Percentiles rank a stretch among this genome's conserved stretches.
Conservation (phyloP, 2,113 vertebrate species). For the Hyaena hyaena region DNA sequence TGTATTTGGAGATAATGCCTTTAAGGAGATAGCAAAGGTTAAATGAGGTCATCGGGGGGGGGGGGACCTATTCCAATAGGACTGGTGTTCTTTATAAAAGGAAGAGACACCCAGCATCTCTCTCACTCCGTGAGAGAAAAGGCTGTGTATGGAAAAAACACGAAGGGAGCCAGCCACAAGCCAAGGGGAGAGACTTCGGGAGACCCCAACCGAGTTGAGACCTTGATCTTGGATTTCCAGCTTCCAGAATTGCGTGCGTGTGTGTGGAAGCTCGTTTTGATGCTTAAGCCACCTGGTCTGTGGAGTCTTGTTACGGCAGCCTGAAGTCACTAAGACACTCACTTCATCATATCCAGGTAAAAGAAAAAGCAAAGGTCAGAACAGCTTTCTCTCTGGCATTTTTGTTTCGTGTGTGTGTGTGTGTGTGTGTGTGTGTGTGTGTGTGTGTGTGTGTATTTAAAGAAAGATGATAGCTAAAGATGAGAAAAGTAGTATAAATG, state of each 20-base stretch:
- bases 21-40: not conserved
- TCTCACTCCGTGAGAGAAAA: not conserved
- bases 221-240: not conserved
- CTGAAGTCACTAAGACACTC: not conserved
- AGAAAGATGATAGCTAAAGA: not conserved
- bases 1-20: not conserved
- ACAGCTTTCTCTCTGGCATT: not conserved
- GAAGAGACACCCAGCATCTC: not conserved
- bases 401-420: not conserved
- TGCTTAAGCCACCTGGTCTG: not conserved
- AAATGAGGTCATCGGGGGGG: not conserved
- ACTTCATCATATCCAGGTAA: not conserved
- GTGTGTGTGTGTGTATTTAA: not conserved
- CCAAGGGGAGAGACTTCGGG: not conserved
- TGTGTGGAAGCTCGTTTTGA: not conserved
- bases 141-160: not conserved
- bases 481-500: not conserved
- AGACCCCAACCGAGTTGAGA: not conserved
- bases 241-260: not conserved
- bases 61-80: not conserved
- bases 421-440: too few relatives aligned
- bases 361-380: not conserved
- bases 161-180: rapidly evolving
- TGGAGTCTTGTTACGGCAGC: not conserved
- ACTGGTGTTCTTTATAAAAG: not conserved